A percentile compares a stretch with the other conserved stretches of the same genome.
These are phyloP conservation scores for Epizoanthus stellaris DNA, from an alignment of 92 coral and sea anemone genomes.

Conservation along the genomic window DNA sequence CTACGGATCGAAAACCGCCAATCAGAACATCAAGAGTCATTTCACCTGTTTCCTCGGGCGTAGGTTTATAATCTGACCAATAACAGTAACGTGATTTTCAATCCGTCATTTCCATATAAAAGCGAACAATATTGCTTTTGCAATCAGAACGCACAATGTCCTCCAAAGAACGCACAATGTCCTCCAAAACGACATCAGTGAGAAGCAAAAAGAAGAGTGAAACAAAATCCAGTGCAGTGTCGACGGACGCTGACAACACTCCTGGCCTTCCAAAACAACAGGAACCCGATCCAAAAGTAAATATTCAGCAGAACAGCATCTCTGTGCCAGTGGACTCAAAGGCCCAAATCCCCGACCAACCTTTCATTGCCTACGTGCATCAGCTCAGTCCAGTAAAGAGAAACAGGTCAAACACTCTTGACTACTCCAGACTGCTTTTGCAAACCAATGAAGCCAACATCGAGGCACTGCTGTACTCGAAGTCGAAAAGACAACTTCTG, in stretches of 20 bases:
- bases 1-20: not conserved
- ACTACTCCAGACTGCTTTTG: conserved; percentile 34
- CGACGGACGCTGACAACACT: too few relatives aligned
- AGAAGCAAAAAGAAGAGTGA: not conserved
- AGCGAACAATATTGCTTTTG: not conserved
- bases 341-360: not conserved
- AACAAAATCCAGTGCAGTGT: not conserved
- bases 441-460: conserved; percentile 28
- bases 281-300: not conserved
- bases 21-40: not conserved
- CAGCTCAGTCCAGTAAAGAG: conserved; percentile 30
- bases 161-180: not conserved
- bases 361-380: conserved; percentile 48
- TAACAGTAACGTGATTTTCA: conserved; percentile 6
- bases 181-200: not conserved
- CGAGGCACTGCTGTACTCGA: conserved; percentile 41
- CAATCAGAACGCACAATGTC: conserved; percentile 11
- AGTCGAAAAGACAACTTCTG: conserved; percentile 28
- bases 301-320: not conserved
- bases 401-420: conserved; percentile 31
- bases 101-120: conserved; percentile 21
- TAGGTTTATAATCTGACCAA: conserved; percentile 9
- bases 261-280: conserved; percentile 25
- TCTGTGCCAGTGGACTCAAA: not conserved
- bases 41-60: not conserved